Evolutionary conservation across 2,888 invertebrate species (phyloP).

Genomic region (Hypercompe scribonia): DNA sequence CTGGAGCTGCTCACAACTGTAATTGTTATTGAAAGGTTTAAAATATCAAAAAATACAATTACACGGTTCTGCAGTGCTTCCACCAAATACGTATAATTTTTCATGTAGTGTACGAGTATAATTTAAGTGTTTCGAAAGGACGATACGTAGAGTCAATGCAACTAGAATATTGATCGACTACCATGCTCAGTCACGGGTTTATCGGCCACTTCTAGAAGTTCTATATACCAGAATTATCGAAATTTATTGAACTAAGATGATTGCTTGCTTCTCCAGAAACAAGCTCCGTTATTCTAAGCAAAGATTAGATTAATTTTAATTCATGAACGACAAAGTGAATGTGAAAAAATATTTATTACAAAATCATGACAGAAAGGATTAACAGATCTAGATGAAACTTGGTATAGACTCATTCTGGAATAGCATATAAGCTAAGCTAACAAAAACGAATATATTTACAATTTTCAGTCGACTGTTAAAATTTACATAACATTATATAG

Average conservation of each 20-base stretch:
- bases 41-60: background rate
- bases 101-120: background rate
- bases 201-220: background rate
- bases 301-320: too few species aligned
- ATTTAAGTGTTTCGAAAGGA: background rate
- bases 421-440: too few species aligned
- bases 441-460: too few species aligned
- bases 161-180: constrained; percentile 33
- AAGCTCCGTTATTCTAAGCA: too few species aligned
- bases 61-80: background rate
- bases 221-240: background rate
- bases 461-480: too few species aligned
- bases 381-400: too few species aligned
- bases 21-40: constrained; percentile 4
- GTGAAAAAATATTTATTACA: too few species aligned
- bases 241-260: background rate
- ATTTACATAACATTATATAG: too few species aligned
- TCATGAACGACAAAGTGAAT: too few species aligned
- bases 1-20: background rate
- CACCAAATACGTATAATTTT: background rate
- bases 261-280: background rate
- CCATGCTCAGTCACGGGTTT: constrained; percentile 11
- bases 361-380: too few species aligned
- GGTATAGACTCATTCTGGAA: too few species aligned
- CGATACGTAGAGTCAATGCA: constrained; percentile 18